Evolutionary conservation across 2,797 vertebrate genomes (phyloP).

Genomic region (Lithobates sylvaticus): DNA sequence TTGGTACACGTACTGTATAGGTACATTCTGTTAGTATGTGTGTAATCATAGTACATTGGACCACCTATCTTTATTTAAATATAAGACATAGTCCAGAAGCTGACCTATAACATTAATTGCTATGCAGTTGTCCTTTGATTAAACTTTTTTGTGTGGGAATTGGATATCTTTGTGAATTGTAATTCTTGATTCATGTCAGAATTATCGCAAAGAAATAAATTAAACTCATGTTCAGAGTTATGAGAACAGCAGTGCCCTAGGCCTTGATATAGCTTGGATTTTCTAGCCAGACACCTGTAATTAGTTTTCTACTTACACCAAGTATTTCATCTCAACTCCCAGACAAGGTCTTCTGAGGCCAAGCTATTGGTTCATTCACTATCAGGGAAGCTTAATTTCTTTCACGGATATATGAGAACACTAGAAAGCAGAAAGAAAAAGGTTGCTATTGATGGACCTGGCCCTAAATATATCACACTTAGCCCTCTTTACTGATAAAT

Average conservation of each 20-base stretch:
- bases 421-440: background rate
- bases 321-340: slow-evolving; percentile 6
- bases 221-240: slow-evolving; percentile 15
- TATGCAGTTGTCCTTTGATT: background rate
- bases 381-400: background rate
- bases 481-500: background rate
- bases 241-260: slow-evolving; percentile 18
- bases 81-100: background rate
- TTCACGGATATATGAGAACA: background rate
- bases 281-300: slow-evolving; percentile 21
- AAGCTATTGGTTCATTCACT: slow-evolving; percentile 1
- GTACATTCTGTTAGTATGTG: too few species aligned
- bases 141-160: background rate
- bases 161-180: slow-evolving; percentile 13
- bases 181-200: slow-evolving; percentile 24
- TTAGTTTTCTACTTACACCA: slow-evolving; percentile 25
- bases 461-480: background rate
- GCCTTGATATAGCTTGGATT: slow-evolving; percentile 2
- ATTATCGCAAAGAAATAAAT: slow-evolving; percentile 11
- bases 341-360: slow-evolving; percentile 22
- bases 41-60: too few species aligned
- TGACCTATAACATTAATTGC: background rate
- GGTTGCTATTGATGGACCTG: background rate
- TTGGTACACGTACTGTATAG: too few species aligned
- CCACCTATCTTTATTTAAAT: too few species aligned